phyloP scores from a whole-genome alignment of 2,888 invertebrate species.

The Eucera pruinosa region DNA sequence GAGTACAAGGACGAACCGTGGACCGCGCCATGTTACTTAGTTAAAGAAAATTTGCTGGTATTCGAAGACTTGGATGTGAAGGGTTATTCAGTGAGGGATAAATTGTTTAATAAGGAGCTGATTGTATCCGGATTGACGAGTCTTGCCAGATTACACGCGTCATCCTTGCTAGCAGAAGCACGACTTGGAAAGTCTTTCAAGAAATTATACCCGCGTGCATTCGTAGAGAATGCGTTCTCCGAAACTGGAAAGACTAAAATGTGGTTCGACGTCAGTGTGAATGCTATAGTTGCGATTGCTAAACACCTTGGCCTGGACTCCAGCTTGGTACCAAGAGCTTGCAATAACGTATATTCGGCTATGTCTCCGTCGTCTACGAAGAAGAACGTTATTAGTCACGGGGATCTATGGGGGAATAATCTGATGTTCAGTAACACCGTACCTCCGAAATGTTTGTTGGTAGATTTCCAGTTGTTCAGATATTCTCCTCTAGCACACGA shows the following conservation, averaged over 20 bases:
- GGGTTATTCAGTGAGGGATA: slow-evolving; percentile 73
- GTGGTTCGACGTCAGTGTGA: slow-evolving; percentile 73
- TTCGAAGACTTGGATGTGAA: slow-evolving; percentile 82
- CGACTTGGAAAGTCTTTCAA: slow-evolving; percentile 70
- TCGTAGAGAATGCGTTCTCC: slow-evolving; percentile 71
- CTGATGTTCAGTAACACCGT: slow-evolving; percentile 85
- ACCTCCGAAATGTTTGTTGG: slow-evolving; percentile 87
- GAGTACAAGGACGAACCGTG: slow-evolving; percentile 69
- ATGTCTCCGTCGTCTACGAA: slow-evolving; percentile 73
- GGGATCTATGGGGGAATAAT: slow-evolving; percentile 89
- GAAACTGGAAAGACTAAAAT: slow-evolving; percentile 54
- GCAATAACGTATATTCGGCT: slow-evolving; percentile 65
- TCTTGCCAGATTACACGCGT: slow-evolving; percentile 78
- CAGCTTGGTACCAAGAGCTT: slow-evolving; percentile 56
- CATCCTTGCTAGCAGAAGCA: slow-evolving; percentile 77
- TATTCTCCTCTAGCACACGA: slow-evolving; percentile 89
- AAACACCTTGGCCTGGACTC: slow-evolving; percentile 67
- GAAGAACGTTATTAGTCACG: slow-evolving; percentile 86
- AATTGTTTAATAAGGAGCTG: slow-evolving; percentile 71
- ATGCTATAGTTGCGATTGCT: slow-evolving; percentile 71
- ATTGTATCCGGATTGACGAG: slow-evolving; percentile 71
- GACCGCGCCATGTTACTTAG: slow-evolving; percentile 80
- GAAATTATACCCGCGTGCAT: slow-evolving; percentile 70
- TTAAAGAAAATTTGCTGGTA: slow-evolving; percentile 77
- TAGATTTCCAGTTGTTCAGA: slow-evolving; percentile 89